Evolutionary conservation across 2,113 vertebrate genomes (phyloP).

Genomic region (Camelus dromedarius): DNA sequence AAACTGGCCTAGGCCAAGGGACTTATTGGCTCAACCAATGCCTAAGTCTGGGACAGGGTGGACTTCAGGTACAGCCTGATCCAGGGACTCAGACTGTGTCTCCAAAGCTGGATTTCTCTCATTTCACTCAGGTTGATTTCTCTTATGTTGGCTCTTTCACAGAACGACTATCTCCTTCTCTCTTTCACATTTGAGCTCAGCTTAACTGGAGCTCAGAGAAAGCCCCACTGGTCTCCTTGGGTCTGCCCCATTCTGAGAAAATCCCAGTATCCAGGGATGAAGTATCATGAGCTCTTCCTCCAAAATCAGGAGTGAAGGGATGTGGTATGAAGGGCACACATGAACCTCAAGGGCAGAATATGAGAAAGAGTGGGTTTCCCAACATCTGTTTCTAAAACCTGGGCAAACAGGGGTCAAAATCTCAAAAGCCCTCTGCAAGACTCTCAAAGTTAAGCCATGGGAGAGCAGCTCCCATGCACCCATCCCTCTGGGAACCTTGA

Average conservation of each 20-base stretch:
- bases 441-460: not conserved
- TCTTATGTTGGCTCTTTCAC: not conserved
- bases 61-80: not conserved
- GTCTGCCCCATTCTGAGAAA: not conserved
- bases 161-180: not conserved
- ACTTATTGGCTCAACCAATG: not conserved
- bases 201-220: not conserved
- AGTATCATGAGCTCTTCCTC: not conserved
- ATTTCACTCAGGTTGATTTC: not conserved
- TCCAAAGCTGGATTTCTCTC: not conserved
- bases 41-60: not conserved
- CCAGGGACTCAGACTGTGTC: not conserved
- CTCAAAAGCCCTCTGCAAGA: not conserved
- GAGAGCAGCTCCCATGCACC: not conserved
- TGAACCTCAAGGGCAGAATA: not conserved
- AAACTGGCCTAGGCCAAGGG: not conserved
- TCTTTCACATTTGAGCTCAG: not conserved
- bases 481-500: not conserved
- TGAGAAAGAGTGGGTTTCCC: not conserved
- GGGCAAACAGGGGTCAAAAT: not conserved
- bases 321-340: too few species aligned
- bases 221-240: not conserved
- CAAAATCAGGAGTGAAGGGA: not conserved
- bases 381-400: not conserved
- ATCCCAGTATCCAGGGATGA: not conserved